A percentile compares a stretch with the other conserved stretches of the same genome.
These are phyloP conservation scores for Myotis lucifugus DNA, from an alignment of 2,113 vertebrate genomes.

Conservation along the genomic window DNA sequence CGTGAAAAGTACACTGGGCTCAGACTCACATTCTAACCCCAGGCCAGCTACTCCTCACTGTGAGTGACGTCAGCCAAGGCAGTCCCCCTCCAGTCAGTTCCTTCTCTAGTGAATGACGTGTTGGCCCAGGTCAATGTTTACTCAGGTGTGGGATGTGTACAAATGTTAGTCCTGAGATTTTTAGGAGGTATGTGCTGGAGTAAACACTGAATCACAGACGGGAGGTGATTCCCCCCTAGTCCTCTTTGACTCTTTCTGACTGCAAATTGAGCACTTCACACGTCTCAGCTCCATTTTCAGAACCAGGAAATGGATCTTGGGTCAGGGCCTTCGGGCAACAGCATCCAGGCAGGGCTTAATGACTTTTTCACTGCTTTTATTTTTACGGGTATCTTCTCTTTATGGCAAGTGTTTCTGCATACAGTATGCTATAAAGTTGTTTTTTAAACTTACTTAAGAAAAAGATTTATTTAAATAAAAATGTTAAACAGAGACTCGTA, in stretches of 20 bases:
- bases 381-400: neutral
- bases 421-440: neutral
- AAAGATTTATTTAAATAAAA: neutral
- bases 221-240: neutral
- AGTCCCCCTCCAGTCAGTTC: neutral
- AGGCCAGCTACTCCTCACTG: neutral
- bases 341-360: neutral
- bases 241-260: neutral
- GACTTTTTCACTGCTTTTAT: neutral
- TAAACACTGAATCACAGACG: neutral
- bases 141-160: fast-evolving
- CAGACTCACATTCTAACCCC: neutral
- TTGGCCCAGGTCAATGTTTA: neutral
- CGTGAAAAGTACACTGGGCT: neutral
- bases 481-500: neutral
- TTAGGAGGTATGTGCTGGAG: neutral
- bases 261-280: neutral
- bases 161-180: neutral
- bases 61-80: neutral
- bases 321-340: neutral
- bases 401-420: neutral
- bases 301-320: neutral
- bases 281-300: constrained; percentile 22
- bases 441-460: neutral
- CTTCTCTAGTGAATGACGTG: neutral